Evolutionary conservation across 2,888 invertebrate species (phyloP).

Genomic region (Steromphala cineraria): DNA sequence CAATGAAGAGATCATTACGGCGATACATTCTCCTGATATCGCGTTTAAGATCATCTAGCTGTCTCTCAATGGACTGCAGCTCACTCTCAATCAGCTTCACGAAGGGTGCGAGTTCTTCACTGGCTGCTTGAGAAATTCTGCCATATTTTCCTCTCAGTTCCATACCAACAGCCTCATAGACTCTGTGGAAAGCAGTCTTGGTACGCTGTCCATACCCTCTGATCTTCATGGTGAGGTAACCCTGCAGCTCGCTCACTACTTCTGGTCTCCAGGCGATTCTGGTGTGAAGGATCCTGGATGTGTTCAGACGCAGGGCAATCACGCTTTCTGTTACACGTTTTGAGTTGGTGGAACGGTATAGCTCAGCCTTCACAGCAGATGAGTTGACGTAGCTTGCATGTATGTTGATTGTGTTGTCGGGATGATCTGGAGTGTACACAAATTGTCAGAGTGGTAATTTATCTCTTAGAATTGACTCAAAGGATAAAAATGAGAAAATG

Average conservation of each 20-base stretch:
- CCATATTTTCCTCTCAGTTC: slow-evolving; percentile 42
- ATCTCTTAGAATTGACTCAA: background rate
- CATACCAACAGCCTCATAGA: background rate
- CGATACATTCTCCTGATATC: slow-evolving; percentile 50
- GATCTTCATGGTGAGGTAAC: background rate
- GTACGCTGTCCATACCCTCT: background rate
- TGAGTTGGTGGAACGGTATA: slow-evolving; percentile 32
- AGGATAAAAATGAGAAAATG: background rate
- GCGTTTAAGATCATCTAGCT: slow-evolving; percentile 28
- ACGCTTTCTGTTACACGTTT: slow-evolving; percentile 45
- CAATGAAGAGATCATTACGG: slow-evolving; percentile 53
- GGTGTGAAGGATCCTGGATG: slow-evolving; percentile 52
- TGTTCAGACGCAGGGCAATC: slow-evolving; percentile 45
- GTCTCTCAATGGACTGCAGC: slow-evolving; percentile 23
- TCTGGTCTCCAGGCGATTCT: slow-evolving; percentile 60
- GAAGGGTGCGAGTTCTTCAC: slow-evolving; percentile 49
- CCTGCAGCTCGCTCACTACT: background rate
- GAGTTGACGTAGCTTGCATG: slow-evolving; percentile 52
- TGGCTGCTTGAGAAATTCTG: slow-evolving; percentile 42
- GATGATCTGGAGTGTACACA: slow-evolving; percentile 25
- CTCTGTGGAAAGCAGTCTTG: background rate
- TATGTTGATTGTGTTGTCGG: slow-evolving; percentile 45
- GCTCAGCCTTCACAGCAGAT: slow-evolving; percentile 50
- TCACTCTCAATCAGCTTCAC: slow-evolving; percentile 40
- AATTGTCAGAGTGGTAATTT: background rate